phyloP scores from a whole-genome alignment of 2,113 vertebrate species.

The Antigone vipio region DNA sequence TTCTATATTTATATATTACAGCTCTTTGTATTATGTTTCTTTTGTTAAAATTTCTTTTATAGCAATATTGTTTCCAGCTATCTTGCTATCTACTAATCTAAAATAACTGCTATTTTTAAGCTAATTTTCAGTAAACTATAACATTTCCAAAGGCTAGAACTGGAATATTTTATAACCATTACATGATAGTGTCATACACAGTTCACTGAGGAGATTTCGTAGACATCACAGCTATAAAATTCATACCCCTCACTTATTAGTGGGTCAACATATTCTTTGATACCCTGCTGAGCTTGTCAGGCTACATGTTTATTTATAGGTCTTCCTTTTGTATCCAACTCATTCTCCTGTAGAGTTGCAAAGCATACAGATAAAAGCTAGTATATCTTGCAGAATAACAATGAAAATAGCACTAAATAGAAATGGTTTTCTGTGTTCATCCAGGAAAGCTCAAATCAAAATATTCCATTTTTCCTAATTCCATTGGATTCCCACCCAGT shows the following conservation, averaged over 20 bases:
- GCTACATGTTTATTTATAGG: neutral
- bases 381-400: neutral
- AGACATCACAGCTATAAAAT: neutral
- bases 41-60: neutral
- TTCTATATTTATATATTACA: neutral
- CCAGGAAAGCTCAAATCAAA: neutral
- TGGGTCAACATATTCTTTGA: neutral
- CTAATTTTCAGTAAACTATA: neutral
- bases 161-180: neutral
- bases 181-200: neutral
- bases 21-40: neutral
- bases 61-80: neutral
- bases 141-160: neutral
- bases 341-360: neutral
- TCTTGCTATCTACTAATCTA: neutral
- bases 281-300: neutral
- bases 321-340: neutral
- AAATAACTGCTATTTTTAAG: neutral
- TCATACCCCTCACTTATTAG: neutral
- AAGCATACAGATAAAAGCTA: neutral
- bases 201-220: neutral
- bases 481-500: neutral
- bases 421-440: neutral
- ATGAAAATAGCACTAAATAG: neutral
- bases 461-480: neutral